A percentile compares a stretch with the other conserved stretches of the same genome.
These are phyloP conservation scores for Microplitis mediator DNA, from an alignment of 1,140 invertebrate species.

Conservation along the genomic window DNA sequence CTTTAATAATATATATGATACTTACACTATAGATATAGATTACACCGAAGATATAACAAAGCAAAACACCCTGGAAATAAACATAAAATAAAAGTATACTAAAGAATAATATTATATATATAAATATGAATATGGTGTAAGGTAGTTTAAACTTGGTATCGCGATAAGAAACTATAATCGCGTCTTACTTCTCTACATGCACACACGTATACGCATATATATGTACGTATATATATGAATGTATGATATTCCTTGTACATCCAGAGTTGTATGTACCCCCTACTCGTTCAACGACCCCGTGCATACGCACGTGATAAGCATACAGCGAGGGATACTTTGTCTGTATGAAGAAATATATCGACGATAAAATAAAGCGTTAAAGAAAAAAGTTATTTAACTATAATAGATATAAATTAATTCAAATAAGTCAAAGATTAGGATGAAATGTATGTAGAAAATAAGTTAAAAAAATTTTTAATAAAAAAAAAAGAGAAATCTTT, in stretches of 20 bases:
- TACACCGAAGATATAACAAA: no score
- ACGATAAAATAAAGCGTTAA: conserved; percentile 17
- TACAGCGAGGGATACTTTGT: conserved; percentile 27
- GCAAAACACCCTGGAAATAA: no score
- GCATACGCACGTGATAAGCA: conserved; percentile 45
- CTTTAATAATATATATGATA: no score
- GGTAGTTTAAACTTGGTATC: no score
- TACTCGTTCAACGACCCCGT: conserved; percentile 56
- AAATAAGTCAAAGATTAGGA: background rate
- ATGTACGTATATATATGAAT: background rate
- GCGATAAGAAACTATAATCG: no score
- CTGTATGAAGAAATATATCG: conserved; percentile 1
- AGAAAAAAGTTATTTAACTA: conserved; percentile 4
- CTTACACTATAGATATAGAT: no score
- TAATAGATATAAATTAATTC: background rate
- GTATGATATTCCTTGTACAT: background rate
- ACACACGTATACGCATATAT: background rate
- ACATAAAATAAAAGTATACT: no score
- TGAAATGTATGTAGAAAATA: no score
- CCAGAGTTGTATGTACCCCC: conserved; percentile 40
- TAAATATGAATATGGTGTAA: background rate
- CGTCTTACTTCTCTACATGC: no score
- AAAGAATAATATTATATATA: background rate
- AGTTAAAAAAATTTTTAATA: background rate
- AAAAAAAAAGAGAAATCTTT: background rate